These are phyloP conservation scores for Triplophysa bombifrons DNA, from an alignment of 2,797 vertebrate genomes.

Conservation along the genomic window DNA sequence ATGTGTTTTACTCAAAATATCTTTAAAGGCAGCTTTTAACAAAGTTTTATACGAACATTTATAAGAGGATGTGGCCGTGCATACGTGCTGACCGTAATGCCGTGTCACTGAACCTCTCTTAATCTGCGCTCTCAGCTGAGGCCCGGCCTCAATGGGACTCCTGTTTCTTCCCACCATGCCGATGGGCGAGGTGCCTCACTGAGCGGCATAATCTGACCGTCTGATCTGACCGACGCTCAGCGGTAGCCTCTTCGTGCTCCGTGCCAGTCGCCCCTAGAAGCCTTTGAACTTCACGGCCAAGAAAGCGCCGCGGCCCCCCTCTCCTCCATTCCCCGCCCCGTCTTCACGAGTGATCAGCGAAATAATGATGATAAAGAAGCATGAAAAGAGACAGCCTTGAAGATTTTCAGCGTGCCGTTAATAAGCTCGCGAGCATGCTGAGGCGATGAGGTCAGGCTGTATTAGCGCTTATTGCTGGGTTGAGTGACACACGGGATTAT, in stretches of 20 bases:
- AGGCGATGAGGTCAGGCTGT: slow-evolving; percentile 69
- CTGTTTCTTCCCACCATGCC: slow-evolving; percentile 42
- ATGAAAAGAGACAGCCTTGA: slow-evolving; percentile 64
- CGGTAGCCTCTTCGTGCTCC: slow-evolving; percentile 64
- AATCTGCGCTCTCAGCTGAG: background rate
- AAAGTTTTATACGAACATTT: slow-evolving; percentile 13
- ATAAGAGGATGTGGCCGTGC: slow-evolving; percentile 2
- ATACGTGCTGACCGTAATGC: background rate
- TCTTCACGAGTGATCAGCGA: slow-evolving; percentile 72
- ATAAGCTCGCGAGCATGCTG: slow-evolving; percentile 63
- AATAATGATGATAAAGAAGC: slow-evolving; percentile 71
- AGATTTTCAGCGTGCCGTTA: slow-evolving; percentile 74
- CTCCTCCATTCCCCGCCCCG: slow-evolving; percentile 1
- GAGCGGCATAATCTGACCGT: slow-evolving; percentile 48
- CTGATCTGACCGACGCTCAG: slow-evolving; percentile 64
- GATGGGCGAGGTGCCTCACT: background rate
- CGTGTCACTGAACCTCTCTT: slow-evolving; percentile 1
- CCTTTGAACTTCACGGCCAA: slow-evolving; percentile 77
- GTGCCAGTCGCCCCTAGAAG: slow-evolving; percentile 56
- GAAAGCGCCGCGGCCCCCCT: slow-evolving; percentile 56
- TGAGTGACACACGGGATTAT: slow-evolving; percentile 75
- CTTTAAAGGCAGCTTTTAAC: background rate
- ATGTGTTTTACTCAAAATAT: no score
- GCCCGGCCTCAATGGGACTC: slow-evolving; percentile 41
- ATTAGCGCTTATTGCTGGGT: slow-evolving; percentile 71